These are phyloP conservation scores for Idaea aversata DNA, from an alignment of 2,888 invertebrate genomes.

Conservation along the genomic window DNA sequence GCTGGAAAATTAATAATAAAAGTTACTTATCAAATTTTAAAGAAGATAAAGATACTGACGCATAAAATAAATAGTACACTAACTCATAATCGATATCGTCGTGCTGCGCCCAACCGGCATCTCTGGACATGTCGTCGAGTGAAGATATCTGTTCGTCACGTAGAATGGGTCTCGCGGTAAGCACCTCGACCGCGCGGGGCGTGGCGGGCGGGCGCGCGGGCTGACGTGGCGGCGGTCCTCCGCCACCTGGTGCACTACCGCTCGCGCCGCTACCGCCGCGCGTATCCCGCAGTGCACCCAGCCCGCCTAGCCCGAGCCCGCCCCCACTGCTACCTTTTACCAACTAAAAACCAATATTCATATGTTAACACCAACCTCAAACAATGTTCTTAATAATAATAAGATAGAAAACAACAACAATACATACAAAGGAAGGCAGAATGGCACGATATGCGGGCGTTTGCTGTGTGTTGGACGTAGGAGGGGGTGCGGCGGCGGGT, in stretches of 20 bases:
- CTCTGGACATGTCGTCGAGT: slow-evolving; percentile 93
- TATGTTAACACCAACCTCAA: not conserved
- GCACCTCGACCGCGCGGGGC: slow-evolving; percentile 81
- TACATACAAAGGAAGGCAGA: slow-evolving; percentile 88
- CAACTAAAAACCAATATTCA: slow-evolving; percentile 44
- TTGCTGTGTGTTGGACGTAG: slow-evolving; percentile 78
- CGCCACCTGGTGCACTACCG: slow-evolving; percentile 34
- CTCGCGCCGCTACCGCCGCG: slow-evolving; percentile 38
- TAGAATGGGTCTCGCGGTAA: slow-evolving; percentile 91
- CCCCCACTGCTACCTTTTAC: slow-evolving; percentile 74
- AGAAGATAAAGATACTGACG: not conserved
- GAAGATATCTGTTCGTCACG: slow-evolving; percentile 95
- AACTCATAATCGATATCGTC: slow-evolving; percentile 96
- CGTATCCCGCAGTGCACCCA: slow-evolving; percentile 62
- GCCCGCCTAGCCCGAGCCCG: slow-evolving; percentile 70
- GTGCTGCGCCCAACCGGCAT: slow-evolving; percentile 95
- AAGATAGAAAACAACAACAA: not conserved
- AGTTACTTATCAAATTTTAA: not conserved
- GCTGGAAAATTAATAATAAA: slow-evolving; percentile 60
- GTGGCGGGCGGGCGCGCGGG: slow-evolving; percentile 53
- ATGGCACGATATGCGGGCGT: slow-evolving; percentile 86
- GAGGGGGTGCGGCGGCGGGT: slow-evolving; percentile 73
- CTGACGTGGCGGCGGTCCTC: slow-evolving; percentile 29
- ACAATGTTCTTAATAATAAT: not conserved
- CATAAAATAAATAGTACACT: slow-evolving; percentile 38